A percentile compares a stretch with the other conserved stretches of the same genome.
Evolutionary conservation across 2,888 invertebrate genomes (phyloP).

Genomic region (Ctena decussata): DNA sequence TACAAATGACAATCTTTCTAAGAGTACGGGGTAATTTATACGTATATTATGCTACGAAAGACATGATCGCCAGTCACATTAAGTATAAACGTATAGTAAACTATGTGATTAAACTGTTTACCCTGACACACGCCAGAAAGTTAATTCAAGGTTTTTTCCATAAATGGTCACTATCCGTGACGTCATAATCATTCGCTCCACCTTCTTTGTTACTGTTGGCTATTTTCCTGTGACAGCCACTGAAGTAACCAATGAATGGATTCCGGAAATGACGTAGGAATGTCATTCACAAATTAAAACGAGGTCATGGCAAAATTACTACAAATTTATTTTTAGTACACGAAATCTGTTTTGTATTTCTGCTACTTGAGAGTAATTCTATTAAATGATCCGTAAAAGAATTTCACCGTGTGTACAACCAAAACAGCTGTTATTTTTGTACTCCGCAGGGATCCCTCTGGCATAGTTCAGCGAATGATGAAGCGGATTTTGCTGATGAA

Average conservation of each 20-base stretch:
- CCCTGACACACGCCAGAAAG: slow-evolving; percentile 45
- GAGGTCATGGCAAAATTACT: slow-evolving; percentile 2
- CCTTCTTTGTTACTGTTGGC: not conserved
- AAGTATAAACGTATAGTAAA: slow-evolving; percentile 63
- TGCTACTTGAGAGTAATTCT: not conserved
- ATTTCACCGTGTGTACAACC: not conserved
- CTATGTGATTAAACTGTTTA: slow-evolving; percentile 48
- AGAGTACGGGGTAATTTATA: not conserved
- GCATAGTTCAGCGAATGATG: too few species aligned
- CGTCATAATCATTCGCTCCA: slow-evolving; percentile 27
- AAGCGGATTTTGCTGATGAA: too few species aligned
- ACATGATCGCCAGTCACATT: not conserved
- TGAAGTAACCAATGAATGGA: not conserved
- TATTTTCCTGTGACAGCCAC: not conserved
- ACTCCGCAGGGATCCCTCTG: not conserved
- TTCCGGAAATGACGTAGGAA: not conserved
- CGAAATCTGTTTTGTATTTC: not conserved
- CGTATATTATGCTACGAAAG: not conserved
- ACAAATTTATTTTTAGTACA: not conserved
- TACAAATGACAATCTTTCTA: not conserved
- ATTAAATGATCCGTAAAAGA: not conserved
- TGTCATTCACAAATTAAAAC: not conserved
- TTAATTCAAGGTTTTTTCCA: slow-evolving; percentile 68
- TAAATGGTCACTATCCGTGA: slow-evolving; percentile 54
- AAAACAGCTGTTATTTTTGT: not conserved